Percentiles rank a stretch among this genome's conserved stretches.
Evolutionary conservation across 2,797 vertebrate species (phyloP).

Genomic region (Esox masquinongy): DNA sequence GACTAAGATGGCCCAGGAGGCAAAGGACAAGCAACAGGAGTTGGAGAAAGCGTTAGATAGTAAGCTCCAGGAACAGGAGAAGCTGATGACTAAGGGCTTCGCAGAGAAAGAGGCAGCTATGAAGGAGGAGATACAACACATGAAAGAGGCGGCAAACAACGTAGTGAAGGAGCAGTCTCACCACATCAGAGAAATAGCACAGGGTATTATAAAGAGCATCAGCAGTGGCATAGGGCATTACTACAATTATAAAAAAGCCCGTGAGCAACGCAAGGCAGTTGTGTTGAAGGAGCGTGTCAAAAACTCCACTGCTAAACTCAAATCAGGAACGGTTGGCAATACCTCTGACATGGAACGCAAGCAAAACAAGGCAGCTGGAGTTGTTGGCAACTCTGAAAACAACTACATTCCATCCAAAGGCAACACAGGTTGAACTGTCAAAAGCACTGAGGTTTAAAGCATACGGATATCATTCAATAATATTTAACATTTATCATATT

Average conservation of each 20-base stretch:
- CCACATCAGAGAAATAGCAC: background rate
- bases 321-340: background rate
- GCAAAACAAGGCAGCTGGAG: too few relatives aligned
- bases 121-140: conserved; percentile 21
- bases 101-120: conserved; percentile 11
- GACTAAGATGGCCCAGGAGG: conserved; percentile 13
- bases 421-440: too few relatives aligned
- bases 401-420: too few relatives aligned
- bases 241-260: background rate
- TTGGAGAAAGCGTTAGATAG: conserved; percentile 17
- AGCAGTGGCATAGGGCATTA: background rate
- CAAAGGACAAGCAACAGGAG: conserved; percentile 7
- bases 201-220: background rate
- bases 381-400: too few relatives aligned
- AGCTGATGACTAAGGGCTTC: conserved; percentile 18
- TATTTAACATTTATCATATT: too few relatives aligned
- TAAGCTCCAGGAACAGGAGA: conserved; percentile 22
- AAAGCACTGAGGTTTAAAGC: too few relatives aligned
- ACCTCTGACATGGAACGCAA: too few relatives aligned
- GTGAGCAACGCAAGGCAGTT: background rate
- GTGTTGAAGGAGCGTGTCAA: background rate
- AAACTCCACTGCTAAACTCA: background rate
- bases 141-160: background rate
- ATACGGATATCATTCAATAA: too few relatives aligned
- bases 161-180: background rate